Evolutionary conservation across 2,797 vertebrate genomes (phyloP), one percentile per base, ranked within the genome.

Genomic region (Paratrypauchen microcephalus): DNA sequence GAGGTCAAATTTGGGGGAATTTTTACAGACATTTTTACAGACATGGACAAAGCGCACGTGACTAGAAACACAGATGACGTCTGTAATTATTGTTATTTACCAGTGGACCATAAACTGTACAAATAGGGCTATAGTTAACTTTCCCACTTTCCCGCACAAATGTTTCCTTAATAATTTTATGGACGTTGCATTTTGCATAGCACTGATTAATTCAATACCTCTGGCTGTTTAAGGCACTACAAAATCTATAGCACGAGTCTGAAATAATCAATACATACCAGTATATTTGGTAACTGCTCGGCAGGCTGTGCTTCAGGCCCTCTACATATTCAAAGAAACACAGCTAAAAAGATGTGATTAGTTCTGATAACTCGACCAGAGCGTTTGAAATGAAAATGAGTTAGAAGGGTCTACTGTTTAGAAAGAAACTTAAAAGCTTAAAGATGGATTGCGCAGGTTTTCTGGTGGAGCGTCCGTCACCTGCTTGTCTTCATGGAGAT

Each of bases 101-200:
- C 32, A 36, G 32, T 36, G 32, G 7, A 36, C 32, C 32, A 7
- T 36, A 36, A 36, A 36, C 8, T 36, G 32, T 9, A 36, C 8
- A 2, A 36, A 36, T 9, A 36, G 32, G 8, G 32, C 32, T 36
- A 36, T 36, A 66, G 52, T 41, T 30, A 28, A 71, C 9, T 41
- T 18, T 60, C 68, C 16, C 24, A 58, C 45, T 63, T 75, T 69
- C 69, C 69, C 62, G 65, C 65, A 54, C 68, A 65, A 75, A 83
- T 80, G 74, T 82, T 86, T 79, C 67, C 74, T 77, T 71, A 82
- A 72, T 86, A 72, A 86, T 80, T 82, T 83, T 87, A 79, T 83
- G 83, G 82, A 89, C 78, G 78, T 84, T 85, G 78, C 78, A 52
- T 55, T 83, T 84, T 73, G 21, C 71, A 36, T 66, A n/a, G 41